A percentile compares a stretch with the other conserved stretches of the same genome.
Evolutionary conservation across 2,113 vertebrate genomes (phyloP).

Genomic region (Romanogobio albipinnatus): DNA sequence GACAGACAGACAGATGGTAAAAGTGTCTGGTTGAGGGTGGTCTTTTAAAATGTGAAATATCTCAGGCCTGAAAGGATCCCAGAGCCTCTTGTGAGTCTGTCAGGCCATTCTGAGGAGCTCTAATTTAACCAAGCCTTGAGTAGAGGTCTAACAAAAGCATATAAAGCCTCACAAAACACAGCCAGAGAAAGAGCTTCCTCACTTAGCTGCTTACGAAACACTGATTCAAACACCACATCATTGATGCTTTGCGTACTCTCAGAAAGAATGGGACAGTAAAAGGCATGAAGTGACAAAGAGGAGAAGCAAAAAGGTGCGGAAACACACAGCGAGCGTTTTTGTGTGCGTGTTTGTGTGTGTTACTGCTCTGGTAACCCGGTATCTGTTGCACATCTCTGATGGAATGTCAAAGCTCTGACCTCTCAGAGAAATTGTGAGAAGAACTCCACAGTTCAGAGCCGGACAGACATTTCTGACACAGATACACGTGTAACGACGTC

Average conservation of each 20-base stretch:
- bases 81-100: background rate
- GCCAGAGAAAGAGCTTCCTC: background rate
- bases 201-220: constrained; percentile 19
- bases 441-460: background rate
- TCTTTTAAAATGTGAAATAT: background rate
- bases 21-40: constrained; percentile 25
- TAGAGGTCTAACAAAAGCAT: background rate
- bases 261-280: constrained; percentile 2
- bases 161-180: constrained; percentile 7
- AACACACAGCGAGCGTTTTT: background rate
- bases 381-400: constrained; percentile 20
- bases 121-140: constrained; percentile 3
- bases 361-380: constrained; percentile 20
- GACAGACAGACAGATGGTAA: background rate
- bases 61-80: background rate
- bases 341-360: background rate
- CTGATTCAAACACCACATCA: background rate
- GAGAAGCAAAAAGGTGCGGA: background rate
- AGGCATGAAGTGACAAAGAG: background rate
- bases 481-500: background rate
- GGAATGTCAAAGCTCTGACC: constrained; percentile 35
- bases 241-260: background rate
- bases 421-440: constrained; percentile 10
- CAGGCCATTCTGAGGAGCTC: background rate
- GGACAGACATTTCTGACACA: background rate